Evolutionary conservation across 64 coral and sea anemone genomes (phyloP).

Genomic region (Stichodactyla helianthus): DNA sequence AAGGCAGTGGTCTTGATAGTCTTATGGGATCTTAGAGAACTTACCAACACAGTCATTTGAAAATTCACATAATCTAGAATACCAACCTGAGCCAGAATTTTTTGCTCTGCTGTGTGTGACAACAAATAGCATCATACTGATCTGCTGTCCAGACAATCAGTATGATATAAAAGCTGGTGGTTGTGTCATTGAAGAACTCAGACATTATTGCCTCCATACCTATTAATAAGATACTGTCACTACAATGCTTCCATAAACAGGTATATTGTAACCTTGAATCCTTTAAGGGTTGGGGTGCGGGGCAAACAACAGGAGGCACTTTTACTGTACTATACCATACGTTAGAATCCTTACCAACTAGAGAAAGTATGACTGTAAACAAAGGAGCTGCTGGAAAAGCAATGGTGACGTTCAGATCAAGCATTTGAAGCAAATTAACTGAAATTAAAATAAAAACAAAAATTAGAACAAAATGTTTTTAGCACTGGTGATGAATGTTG

Average conservation of each 20-base stretch:
- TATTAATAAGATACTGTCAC: neutral
- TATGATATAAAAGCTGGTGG: slow-evolving; percentile 98
- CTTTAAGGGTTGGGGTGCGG: no score
- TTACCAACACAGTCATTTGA: no score
- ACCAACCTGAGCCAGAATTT: slow-evolving; percentile 91
- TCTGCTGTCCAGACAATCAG: slow-evolving; percentile 98
- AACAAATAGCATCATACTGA: slow-evolving; percentile 98
- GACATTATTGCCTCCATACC: slow-evolving; percentile 99
- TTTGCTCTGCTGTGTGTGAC: slow-evolving; percentile 91
- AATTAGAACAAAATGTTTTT: neutral
- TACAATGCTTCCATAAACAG: neutral
- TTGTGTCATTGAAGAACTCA: slow-evolving; percentile 98
- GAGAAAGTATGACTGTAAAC: slow-evolving; percentile 94
- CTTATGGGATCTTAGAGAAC: no score
- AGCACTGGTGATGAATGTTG: no score
- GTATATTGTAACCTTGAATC: no score
- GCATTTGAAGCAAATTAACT: slow-evolving; percentile 95
- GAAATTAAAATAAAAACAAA: neutral
- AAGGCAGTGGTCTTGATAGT: no score
- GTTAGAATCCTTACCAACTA: slow-evolving; percentile 72
- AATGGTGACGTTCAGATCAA: slow-evolving; percentile 96
- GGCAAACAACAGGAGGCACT: no score
- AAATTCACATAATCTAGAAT: neutral
- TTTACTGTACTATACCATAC: no score
- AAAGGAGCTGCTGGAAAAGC: slow-evolving; percentile 91